Percentiles rank a stretch among this genome's conserved stretches.
phyloP scores from a whole-genome alignment of 2,113 vertebrate species.

The Platichthys stellatus region DNA sequence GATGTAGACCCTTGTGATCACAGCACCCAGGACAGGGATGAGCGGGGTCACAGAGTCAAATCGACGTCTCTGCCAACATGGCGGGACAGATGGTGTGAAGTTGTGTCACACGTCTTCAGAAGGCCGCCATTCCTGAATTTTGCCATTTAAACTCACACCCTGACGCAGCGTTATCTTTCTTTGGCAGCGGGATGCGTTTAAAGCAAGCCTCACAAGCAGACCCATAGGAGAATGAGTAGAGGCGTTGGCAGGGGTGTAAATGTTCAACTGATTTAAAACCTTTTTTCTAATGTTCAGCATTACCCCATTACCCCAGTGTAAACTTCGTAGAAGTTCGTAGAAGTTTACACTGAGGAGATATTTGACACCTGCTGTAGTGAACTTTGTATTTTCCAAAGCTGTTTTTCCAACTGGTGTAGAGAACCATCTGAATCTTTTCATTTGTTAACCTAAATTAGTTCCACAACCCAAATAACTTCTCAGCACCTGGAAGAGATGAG shows the following conservation, averaged over 20 bases:
- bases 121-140: too few species aligned
- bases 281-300: too few species aligned
- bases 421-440: neutral
- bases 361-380: neutral
- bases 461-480: neutral
- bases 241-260: too few species aligned
- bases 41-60: too few species aligned
- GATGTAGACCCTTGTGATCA: neutral
- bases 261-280: too few species aligned
- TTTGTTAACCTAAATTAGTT: neutral
- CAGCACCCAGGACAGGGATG: neutral
- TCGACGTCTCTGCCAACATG: neutral
- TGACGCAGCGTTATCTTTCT: too few species aligned
- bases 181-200: neutral
- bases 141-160: neutral
- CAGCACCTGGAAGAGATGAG: constrained; percentile 14
- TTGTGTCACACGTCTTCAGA: neutral
- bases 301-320: too few species aligned
- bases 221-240: too few species aligned
- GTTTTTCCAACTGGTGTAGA: neutral
- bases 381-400: neutral
- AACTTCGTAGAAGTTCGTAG: too few species aligned
- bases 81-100: neutral
- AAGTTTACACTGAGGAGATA: neutral
- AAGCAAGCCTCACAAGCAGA: neutral